These are phyloP conservation scores for Craterocephalus amniculus DNA, from an alignment of 2,797 vertebrate genomes.

Conservation along the genomic window DNA sequence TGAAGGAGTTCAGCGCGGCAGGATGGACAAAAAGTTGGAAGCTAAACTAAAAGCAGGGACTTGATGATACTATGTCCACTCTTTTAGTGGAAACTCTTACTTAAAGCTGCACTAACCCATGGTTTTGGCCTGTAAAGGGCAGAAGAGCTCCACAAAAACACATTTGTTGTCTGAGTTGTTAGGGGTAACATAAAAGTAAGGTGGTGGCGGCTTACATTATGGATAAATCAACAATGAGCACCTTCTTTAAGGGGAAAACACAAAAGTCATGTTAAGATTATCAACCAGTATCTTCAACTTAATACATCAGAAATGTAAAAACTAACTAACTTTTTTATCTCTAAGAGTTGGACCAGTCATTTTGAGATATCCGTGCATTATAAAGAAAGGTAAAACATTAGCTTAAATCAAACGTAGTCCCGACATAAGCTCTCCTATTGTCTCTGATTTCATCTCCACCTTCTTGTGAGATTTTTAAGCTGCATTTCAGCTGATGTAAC, in stretches of 20 bases:
- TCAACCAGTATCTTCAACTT: background rate
- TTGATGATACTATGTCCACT: background rate
- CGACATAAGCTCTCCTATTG: background rate
- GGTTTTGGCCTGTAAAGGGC: slow-evolving; percentile 6
- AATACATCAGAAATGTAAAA: no score
- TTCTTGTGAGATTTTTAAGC: background rate
- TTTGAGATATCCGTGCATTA: background rate
- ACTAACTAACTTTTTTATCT: background rate
- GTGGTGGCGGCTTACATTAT: background rate
- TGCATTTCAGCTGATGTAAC: background rate
- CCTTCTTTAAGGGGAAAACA: background rate
- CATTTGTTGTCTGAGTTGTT: background rate
- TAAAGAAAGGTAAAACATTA: background rate
- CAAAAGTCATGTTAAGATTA: background rate
- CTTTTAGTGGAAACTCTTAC: background rate
- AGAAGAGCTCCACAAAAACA: background rate
- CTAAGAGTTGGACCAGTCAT: background rate
- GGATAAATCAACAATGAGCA: background rate
- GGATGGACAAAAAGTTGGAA: slow-evolving; percentile 12
- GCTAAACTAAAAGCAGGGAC: slow-evolving; percentile 17
- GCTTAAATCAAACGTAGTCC: background rate
- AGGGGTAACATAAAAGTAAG: no score
- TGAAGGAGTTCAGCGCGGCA: slow-evolving; percentile 10
- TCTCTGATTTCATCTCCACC: background rate
- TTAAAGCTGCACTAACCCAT: background rate